Evolutionary conservation across 2,113 vertebrate species (phyloP).

Genomic region (Neogobius melanostomus): DNA sequence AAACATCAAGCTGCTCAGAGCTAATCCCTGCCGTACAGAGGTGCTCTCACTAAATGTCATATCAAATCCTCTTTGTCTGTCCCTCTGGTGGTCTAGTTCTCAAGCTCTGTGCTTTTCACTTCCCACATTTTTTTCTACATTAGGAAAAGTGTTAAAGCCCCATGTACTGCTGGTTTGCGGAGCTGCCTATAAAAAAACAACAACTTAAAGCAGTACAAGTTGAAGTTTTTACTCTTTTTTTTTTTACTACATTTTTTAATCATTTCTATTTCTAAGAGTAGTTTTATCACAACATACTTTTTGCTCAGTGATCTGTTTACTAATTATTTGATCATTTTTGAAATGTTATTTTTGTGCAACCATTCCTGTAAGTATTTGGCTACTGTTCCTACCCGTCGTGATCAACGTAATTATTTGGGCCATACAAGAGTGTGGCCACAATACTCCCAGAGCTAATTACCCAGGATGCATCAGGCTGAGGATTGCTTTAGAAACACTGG

Average conservation of each 20-base stretch:
- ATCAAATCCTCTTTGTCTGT: conserved; percentile 37
- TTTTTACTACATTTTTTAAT: too few species aligned
- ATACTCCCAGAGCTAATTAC: conserved; percentile 53
- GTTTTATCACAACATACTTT: too few species aligned
- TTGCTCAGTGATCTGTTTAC: too few species aligned
- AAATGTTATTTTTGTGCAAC: not conserved
- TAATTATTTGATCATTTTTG: too few species aligned
- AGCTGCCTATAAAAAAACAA: not conserved
- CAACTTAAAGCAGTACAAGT: too few species aligned
- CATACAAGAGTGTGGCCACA: conserved; percentile 29
- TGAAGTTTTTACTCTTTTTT: too few species aligned
- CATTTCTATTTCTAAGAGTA: too few species aligned
- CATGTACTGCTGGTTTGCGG: not conserved
- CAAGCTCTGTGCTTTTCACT: conserved; percentile 25
- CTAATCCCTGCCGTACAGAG: conserved; percentile 45
- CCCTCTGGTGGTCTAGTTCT: not conserved
- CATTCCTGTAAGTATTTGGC: not conserved
- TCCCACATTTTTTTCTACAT: conserved; percentile 28
- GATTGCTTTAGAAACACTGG: conserved; percentile 56
- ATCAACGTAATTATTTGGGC: conserved; percentile 3
- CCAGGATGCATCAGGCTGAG: not conserved
- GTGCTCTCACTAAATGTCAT: conserved; percentile 57
- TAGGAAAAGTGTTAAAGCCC: conserved; percentile 1
- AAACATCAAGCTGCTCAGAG: conserved; percentile 40
- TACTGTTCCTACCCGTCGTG: not conserved